Evolutionary conservation across 2,888 invertebrate species (phyloP).

Genomic region (Eudasyphora cyanicolor): DNA sequence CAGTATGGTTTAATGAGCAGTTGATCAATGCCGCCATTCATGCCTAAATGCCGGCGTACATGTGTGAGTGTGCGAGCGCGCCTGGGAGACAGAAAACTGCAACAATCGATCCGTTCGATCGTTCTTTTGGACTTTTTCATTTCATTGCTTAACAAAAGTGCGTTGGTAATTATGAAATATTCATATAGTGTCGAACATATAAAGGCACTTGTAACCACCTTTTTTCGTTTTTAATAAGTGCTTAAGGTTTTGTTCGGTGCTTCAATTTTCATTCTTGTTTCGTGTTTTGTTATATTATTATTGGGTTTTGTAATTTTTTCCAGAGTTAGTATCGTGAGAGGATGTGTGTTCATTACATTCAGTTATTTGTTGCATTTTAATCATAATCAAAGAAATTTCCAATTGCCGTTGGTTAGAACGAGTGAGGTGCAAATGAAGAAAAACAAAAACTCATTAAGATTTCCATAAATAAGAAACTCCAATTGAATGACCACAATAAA

Average conservation of each 20-base stretch:
- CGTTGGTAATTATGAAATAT: slow-evolving; percentile 51
- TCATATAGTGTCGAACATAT: slow-evolving; percentile 41
- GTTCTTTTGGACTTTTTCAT: not conserved
- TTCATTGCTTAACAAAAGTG: not conserved
- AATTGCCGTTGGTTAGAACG: slow-evolving; percentile 7
- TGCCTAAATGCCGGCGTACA: not conserved
- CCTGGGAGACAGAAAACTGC: slow-evolving; percentile 21
- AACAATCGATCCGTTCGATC: not conserved
- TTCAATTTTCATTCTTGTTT: no score
- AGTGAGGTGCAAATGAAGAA: not conserved
- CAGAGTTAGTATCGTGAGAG: slow-evolving; percentile 32
- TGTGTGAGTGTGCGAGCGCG: not conserved
- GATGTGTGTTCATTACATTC: slow-evolving; percentile 28
- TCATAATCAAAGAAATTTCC: slow-evolving; percentile 8
- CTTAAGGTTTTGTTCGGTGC: not conserved
- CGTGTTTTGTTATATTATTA: not conserved
- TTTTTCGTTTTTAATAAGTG: slow-evolving; percentile 25
- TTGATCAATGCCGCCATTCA: slow-evolving; percentile 8
- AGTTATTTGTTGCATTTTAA: slow-evolving; percentile 34
- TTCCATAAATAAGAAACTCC: not conserved
- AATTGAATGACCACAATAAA: not conserved
- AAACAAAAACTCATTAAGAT: not conserved
- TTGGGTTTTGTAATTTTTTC: not conserved
- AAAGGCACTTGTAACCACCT: slow-evolving; percentile 34
- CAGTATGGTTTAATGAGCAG: slow-evolving; percentile 10